Conservation (phyloP, 2,113 vertebrate species). For the Cyprinodon tularosa region DNA sequence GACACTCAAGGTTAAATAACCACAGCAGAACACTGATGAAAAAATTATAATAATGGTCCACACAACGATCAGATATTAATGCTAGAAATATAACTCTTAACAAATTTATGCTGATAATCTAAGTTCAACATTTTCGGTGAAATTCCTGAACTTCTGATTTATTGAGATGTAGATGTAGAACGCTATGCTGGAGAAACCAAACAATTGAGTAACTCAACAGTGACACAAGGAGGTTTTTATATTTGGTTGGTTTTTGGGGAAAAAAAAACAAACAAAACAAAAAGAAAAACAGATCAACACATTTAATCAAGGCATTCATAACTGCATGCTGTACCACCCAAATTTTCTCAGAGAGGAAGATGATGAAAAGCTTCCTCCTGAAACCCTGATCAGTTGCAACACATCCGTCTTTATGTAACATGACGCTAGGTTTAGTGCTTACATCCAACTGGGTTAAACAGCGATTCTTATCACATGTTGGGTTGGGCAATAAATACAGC, state of each 20-base stretch:
- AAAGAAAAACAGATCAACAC: background rate
- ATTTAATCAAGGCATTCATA: background rate
- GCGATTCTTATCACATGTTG: background rate
- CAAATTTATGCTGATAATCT: background rate
- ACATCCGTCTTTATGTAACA: background rate
- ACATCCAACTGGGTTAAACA: background rate
- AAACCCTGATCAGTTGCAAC: constrained; percentile 15
- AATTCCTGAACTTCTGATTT: background rate
- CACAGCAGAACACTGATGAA: background rate
- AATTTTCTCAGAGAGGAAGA: constrained; percentile 34
- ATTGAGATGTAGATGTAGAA: background rate
- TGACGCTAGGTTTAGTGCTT: background rate
- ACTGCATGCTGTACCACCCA: background rate
- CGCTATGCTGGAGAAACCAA: background rate
- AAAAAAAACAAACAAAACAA: background rate
- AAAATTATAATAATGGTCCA: background rate
- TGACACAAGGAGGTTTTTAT: background rate
- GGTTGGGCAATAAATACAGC: too few relatives aligned
- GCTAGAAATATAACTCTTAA: background rate
- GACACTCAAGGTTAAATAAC: background rate
- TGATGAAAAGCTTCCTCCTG: constrained; percentile 22
- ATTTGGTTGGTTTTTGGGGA: background rate
- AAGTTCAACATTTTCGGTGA: background rate
- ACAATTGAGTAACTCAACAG: background rate
- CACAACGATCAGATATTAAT: background rate